phyloP scores from a whole-genome alignment of 2,113 vertebrate genomes.

The Odocoileus virginianus region DNA sequence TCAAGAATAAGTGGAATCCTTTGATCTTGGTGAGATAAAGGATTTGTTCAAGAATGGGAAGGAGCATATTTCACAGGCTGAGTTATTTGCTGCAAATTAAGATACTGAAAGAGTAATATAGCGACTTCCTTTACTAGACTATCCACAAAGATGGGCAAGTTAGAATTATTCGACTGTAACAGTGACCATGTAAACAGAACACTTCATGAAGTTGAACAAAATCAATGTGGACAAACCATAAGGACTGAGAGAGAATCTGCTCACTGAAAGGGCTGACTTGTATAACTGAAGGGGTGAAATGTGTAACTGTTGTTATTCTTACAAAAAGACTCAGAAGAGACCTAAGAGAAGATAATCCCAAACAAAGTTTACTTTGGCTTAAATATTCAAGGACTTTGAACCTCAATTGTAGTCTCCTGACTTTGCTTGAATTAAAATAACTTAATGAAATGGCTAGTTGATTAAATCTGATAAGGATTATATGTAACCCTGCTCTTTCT shows the following conservation, averaged over 20 bases:
- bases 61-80: neutral
- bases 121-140: neutral
- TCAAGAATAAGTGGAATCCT: constrained; percentile 14
- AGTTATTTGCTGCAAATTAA: constrained; percentile 19
- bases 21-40: constrained; percentile 39
- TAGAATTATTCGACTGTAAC: neutral
- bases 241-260: neutral
- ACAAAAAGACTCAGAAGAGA: neutral
- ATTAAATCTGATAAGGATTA: neutral
- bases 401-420: neutral
- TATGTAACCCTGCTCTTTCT: neutral
- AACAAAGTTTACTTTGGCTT: neutral
- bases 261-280: neutral
- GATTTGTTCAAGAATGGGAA: constrained; percentile 28
- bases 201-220: neutral
- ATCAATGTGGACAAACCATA: neutral
- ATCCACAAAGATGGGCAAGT: neutral
- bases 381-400: neutral
- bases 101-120: neutral
- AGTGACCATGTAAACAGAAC: neutral
- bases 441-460: neutral
- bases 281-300: neutral
- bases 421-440: neutral
- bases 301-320: neutral
- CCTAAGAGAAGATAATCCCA: neutral